These are phyloP conservation scores for Pomacea maculata DNA, from an alignment of 1,140 invertebrate species.

Conservation along the genomic window DNA sequence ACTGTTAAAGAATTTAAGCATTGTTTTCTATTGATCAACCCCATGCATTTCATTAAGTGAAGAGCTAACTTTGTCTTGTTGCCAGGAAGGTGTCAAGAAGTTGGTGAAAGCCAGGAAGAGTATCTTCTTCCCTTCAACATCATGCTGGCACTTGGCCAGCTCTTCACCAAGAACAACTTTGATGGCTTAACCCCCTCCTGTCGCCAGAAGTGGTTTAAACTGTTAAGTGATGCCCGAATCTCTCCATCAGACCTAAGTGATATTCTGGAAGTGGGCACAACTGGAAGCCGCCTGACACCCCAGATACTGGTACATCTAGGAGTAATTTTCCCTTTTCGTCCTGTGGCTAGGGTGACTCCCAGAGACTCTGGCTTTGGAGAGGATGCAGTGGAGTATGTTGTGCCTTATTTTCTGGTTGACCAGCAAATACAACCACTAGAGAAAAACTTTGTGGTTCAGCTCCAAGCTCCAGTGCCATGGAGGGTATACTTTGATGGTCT, in stretches of 20 bases:
- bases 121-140: constrained; percentile 17
- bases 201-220: constrained; percentile 18
- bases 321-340: background rate
- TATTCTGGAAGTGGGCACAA: background rate
- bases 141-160: constrained; percentile 5
- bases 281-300: background rate
- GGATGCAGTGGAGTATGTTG: constrained; percentile 12
- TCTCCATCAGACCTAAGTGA: background rate
- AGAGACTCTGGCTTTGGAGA: constrained; percentile 17
- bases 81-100: too few relatives aligned
- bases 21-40: too few relatives aligned
- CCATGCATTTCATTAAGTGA: too few relatives aligned
- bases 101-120: background rate
- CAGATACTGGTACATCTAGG: background rate
- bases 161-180: constrained; percentile 8
- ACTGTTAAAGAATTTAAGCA: too few relatives aligned
- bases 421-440: background rate
- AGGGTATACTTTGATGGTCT: background rate
- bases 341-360: background rate
- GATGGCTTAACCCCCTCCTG: background rate
- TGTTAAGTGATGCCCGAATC: constrained; percentile 1
- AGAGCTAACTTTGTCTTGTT: too few relatives aligned
- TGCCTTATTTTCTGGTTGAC: constrained; percentile 15
- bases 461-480: background rate
- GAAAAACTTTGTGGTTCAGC: constrained; percentile 3